Base-by-base conservation (phyloP, 2,888 invertebrate species). In the Acronicta leporina region DNA sequence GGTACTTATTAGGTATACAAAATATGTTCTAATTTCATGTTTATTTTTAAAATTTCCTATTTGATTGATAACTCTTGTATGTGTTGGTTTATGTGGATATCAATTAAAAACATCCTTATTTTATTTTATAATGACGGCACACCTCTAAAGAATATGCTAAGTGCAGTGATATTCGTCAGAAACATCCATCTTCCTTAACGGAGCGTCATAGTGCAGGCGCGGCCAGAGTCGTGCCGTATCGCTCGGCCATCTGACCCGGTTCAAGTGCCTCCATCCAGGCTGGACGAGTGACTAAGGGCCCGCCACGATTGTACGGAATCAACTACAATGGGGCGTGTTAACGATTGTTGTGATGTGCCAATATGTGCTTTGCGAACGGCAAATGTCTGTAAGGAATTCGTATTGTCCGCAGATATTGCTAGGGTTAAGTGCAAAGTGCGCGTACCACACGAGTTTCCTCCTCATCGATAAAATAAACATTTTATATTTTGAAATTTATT, bases 141-240 rank as follows among this genome's bases (percentile, higher is more conserved):
- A 66, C 20, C 48, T 51, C 25, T 14, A 56, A 27, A 73, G 44
- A 68, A 59, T 40, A 62, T 47, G 16, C 14, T 54, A 70, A 71
- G 58, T 58, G 59, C 76, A 75, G 43, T 64, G 53, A 55, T 65
- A 67, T 64, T 66, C 52, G 51, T 68, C 42, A 57, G 58, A 78
- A 82, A 77, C 84, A 86, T 87, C 80, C 84, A 85, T 86, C 83
- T 83, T 83, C 75, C 73, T 76, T 79, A 79, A 67, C 71, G 41
- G 65, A 72, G 60, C 73, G 76, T 78, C 76, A 74, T 68, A 77
- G 61, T 58, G 65, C 59, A 62, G 69, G 73, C 67, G 77, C 68
- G 79, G 79, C 65, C 66, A 63, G 59, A 69, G 71, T 75, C 91
- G 91, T 91, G 91, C 90, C 86, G 75, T 91, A 91, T 91, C 91